Percentiles rank a stretch among this genome's conserved stretches.
These are phyloP conservation scores for Agrotis puta DNA, from an alignment of 2,888 invertebrate species.

Conservation along the genomic window DNA sequence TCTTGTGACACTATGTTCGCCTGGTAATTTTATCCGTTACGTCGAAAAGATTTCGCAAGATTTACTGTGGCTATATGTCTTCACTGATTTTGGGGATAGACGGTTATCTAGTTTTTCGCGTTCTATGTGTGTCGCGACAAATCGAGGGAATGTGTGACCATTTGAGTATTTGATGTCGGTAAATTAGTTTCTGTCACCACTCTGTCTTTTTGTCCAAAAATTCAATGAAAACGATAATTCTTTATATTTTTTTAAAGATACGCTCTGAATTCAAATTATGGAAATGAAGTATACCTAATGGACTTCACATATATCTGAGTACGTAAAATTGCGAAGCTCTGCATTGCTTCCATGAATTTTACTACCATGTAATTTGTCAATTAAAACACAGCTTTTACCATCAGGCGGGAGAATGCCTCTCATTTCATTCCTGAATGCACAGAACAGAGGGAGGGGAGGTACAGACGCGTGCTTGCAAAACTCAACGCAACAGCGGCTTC, in stretches of 20 bases:
- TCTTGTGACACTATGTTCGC: slow-evolving; percentile 54
- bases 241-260: neutral
- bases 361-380: slow-evolving; percentile 43
- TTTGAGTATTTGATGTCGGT: slow-evolving; percentile 1
- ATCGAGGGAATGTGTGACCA: slow-evolving; percentile 22
- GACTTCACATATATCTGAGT: slow-evolving; percentile 9
- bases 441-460: slow-evolving; percentile 5
- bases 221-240: neutral
- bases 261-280: neutral
- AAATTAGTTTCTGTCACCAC: neutral
- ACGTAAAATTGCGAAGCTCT: slow-evolving; percentile 15
- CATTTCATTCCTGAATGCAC: slow-evolving; percentile 48
- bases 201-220: neutral
- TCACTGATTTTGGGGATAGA: slow-evolving; percentile 46
- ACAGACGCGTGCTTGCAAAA: slow-evolving; percentile 31
- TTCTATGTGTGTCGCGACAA: slow-evolving; percentile 42
- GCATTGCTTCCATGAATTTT: slow-evolving; percentile 13
- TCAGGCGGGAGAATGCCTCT: slow-evolving; percentile 36
- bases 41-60: slow-evolving; percentile 48
- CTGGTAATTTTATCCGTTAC: slow-evolving; percentile 56
- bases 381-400: slow-evolving; percentile 39
- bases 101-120: slow-evolving; percentile 33
- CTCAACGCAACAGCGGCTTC: slow-evolving; percentile 16
- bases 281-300: slow-evolving; percentile 27
- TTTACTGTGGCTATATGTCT: slow-evolving; percentile 52